Evolutionary conservation across 2,888 invertebrate genomes (phyloP), one percentile per base, ranked within the genome.

Genomic region (Agrotis clavis): DNA sequence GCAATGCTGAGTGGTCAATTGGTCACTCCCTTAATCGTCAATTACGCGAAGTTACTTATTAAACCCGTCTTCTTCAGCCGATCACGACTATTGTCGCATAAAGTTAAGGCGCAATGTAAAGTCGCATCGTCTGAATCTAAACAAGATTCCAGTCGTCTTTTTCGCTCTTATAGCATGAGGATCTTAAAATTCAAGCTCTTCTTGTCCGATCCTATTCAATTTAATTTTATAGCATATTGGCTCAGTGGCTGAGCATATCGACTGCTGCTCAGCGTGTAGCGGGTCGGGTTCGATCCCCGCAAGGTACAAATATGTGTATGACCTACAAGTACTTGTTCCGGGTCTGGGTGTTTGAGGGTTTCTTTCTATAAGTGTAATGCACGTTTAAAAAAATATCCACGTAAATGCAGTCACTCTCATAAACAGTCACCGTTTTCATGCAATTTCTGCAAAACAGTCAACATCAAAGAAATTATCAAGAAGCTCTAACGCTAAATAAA

Each of bases 401-500:
- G 30, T 18, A 54, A 18, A 6, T 56, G 18, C n/a, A 16, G 21
- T 13, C 11, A 56, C 30, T 41, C 9, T 18, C n/a, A 35, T 41
- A 16, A 25, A 25, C 16, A 57, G n/a, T 35, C 25, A 56, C 4
- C 18, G 14, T 56, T 67, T 19, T 16, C 16, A 57, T 56, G 50
- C 3, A 11, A 6, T 16, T 16, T 41, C 16, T 70, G 11, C 14
- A 45, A 41, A 18, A 50, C 13, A 48, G 9, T 7, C 11, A 18
- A n/a, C 7, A 0, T 76, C 5, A 75, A 13, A 68, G 51, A 66
- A 67, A 11, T 11, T 0, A 41, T 41, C 11, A 47, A 21, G 18
- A 57, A 60, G 21, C n/a, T 51, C 21, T 61, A 48, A 35, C 62
- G 45, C 41, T 19, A 53, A 69, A 67, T 59, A 4, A 51, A 80